phyloP scores from a whole-genome alignment of 2,113 vertebrate genomes.

The Struthidea cinerea region DNA sequence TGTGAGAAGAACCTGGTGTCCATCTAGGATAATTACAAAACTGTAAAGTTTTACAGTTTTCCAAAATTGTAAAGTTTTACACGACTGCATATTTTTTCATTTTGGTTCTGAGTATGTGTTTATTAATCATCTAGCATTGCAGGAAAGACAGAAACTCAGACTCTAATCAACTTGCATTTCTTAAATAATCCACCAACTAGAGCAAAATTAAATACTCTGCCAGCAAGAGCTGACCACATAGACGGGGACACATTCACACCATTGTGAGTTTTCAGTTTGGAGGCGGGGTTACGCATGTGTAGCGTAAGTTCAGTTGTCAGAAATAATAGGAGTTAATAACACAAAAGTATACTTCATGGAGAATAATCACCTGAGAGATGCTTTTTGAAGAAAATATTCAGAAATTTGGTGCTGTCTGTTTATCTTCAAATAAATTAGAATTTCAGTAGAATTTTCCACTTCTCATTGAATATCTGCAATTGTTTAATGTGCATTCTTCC shows the following conservation, averaged over 20 bases:
- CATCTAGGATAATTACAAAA: background rate
- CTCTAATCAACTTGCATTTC: background rate
- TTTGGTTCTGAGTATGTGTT: background rate
- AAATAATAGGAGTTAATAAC: background rate
- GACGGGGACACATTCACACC: too few relatives aligned
- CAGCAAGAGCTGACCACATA: background rate
- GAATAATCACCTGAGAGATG: background rate
- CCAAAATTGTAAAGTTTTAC: background rate
- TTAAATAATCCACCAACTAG: background rate
- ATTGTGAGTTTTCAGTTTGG: background rate
- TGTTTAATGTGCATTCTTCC: background rate
- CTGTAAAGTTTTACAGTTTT: background rate
- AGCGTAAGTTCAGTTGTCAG: background rate
- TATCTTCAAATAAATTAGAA: background rate
- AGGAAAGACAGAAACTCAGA: background rate
- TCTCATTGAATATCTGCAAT: background rate
- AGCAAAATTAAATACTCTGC: background rate
- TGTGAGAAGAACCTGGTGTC: background rate
- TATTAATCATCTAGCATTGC: background rate
- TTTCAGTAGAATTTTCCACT: background rate
- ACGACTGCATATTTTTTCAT: background rate
- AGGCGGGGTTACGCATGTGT: accelerated
- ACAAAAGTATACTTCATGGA: background rate
- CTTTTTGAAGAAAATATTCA: background rate
- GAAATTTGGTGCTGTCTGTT: background rate